Evolutionary conservation across 1,140 invertebrate genomes (phyloP), one percentile per base, ranked within the genome.

Genomic region (Apis laboriosa): DNA sequence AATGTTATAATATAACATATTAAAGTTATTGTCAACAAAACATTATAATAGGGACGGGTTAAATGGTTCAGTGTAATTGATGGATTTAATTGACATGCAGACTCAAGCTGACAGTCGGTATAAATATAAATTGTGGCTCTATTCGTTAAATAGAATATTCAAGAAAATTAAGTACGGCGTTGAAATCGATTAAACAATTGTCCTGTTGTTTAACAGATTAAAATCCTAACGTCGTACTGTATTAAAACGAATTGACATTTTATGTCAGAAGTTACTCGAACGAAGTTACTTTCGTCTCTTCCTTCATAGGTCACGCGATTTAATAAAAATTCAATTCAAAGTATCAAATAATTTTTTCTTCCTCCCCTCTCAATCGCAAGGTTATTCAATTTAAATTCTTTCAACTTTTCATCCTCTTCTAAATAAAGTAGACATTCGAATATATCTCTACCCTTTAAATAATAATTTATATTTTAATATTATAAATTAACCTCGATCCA

Each of bases 51-150:
- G 12, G 60, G 43, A 61, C 34, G 55, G 67, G 77, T 79, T 70
- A 79, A 79, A 71, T 43, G 67, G 67, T 79, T 60, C 66, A 61
- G 55, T 71, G 66, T 79, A 79, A 79, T 71, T 79, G 55, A 70
- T 79, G 77, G 77, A 79, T 79, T 79, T 79, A 71, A 79, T 79
- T 71, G 77, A 51, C 77, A 79, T 49, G 56, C 66, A 79, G 77
- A 28, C 66, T 60, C 55, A 12, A 53, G n/a, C 24, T 58, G 67
- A 51, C 55, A 34, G 67, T 51, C 66, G 21, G 34, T 71, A 61
- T 61, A 79, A 79, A 79, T 79, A 64, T 66, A 76, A 68, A 43
- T 74, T 13, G 72, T 24, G 56, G 15, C 43, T 49, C 72, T 49
- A 61, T 74, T 49, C n/a, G 72, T 60, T 60, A 61, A 74, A 74